Percentiles rank a stretch among this genome's conserved stretches.
Evolutionary conservation across 2,888 invertebrate genomes (phyloP).

Genomic region (Callinectes sapidus): DNA sequence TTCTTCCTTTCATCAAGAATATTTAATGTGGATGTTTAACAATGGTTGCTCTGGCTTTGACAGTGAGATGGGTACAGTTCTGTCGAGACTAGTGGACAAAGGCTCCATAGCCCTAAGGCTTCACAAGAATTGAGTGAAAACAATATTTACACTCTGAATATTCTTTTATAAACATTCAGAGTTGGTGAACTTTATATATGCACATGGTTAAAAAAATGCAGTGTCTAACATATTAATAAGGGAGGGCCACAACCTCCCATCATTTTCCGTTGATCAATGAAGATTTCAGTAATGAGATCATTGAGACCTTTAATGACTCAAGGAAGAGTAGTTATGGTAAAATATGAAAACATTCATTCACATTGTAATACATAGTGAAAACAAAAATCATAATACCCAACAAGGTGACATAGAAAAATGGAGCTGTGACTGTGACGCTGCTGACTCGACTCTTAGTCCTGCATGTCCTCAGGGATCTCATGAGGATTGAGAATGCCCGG

Average conservation of each 20-base stretch:
- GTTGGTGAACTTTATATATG: not conserved
- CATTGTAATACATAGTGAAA: not conserved
- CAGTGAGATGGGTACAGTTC: slow-evolving; percentile 32
- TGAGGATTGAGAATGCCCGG: slow-evolving; percentile 97
- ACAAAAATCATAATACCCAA: not conserved
- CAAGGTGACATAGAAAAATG: slow-evolving; percentile 6
- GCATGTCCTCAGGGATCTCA: slow-evolving; percentile 96
- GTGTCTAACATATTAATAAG: not conserved
- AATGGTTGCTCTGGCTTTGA: slow-evolving; percentile 39
- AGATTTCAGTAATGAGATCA: slow-evolving; percentile 20
- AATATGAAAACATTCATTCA: not conserved
- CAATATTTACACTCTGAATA: slow-evolving; percentile 18
- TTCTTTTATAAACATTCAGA: not conserved
- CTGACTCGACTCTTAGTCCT: slow-evolving; percentile 80
- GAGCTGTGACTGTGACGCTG: not conserved
- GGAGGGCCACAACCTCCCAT: not conserved
- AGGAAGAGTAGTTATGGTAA: not conserved
- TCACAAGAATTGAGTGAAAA: slow-evolving; percentile 19
- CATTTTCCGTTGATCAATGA: not conserved
- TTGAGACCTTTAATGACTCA: not conserved
- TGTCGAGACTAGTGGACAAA: slow-evolving; percentile 25
- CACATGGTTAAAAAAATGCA: not conserved
- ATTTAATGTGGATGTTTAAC: not conserved
- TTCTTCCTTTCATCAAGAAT: not conserved
- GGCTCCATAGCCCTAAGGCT: slow-evolving; percentile 10